phyloP scores from a whole-genome alignment of 2,888 invertebrate species.

The Drosophila neotestacea region DNA sequence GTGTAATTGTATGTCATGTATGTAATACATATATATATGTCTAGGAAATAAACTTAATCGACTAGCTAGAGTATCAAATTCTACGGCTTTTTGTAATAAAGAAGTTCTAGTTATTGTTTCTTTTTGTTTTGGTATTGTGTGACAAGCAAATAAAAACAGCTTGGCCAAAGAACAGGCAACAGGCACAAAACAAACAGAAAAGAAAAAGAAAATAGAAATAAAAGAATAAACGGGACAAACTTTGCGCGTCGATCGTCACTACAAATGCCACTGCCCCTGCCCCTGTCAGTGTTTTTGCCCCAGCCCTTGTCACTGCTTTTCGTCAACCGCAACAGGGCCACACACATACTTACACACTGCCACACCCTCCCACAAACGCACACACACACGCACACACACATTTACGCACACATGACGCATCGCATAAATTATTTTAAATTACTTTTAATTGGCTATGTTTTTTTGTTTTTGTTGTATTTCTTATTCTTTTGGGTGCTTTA shows the following conservation, averaged over 20 bases:
- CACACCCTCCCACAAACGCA: conserved; percentile 42
- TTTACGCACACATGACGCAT: conserved; percentile 62
- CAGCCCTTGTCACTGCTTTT: conserved; percentile 11
- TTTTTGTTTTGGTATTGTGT: conserved; percentile 13
- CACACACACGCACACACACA: conserved; percentile 39
- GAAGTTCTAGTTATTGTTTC: conserved; percentile 5
- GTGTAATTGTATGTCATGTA: no score
- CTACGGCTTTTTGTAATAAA: background rate
- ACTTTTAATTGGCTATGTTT: conserved; percentile 77
- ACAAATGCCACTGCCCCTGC: background rate
- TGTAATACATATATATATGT: no score
- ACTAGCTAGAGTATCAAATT: conserved; percentile 17
- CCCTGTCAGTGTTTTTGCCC: background rate
- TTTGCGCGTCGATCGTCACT: conserved; percentile 53
- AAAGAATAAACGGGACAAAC: conserved; percentile 23
- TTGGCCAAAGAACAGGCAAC: conserved; percentile 23
- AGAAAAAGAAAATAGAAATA: background rate
- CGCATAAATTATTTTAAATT: conserved; percentile 79
- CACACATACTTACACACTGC: conserved; percentile 24
- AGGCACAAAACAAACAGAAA: conserved; percentile 16
- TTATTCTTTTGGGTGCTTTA: conserved; percentile 32
- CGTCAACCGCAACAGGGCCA: conserved; percentile 45
- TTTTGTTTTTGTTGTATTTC: conserved; percentile 24
- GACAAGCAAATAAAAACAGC: conserved; percentile 44
- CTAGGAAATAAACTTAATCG: background rate